phyloP scores from a whole-genome alignment of 2,888 invertebrate genomes.

The Holacanthella duospinosa region DNA sequence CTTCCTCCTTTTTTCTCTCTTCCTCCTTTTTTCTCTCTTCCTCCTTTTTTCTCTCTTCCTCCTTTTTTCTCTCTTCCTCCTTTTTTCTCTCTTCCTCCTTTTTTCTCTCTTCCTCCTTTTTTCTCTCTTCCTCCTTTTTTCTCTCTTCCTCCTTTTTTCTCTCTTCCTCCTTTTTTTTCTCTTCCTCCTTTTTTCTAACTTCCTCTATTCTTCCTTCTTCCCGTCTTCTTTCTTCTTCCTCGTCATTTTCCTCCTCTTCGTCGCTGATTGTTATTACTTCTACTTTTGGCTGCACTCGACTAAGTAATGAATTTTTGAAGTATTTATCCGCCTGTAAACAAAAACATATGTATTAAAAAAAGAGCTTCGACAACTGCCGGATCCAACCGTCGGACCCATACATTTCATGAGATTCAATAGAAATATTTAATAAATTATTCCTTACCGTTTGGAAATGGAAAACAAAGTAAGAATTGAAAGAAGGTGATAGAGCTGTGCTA shows the following conservation, averaged over 20 bases:
- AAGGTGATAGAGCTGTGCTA: not conserved
- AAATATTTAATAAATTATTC: too few species aligned
- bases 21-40: not conserved
- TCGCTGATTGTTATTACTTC: not conserved
- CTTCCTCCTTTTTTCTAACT: not conserved
- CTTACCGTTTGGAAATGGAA: slow-evolving; percentile 21
- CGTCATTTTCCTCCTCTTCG: not conserved
- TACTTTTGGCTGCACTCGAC: not conserved
- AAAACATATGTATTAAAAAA: too few species aligned
- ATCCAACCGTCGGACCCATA: too few species aligned
- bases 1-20: not conserved
- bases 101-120: not conserved
- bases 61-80: too few species aligned
- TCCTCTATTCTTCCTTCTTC: not conserved
- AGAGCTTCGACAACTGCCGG: too few species aligned
- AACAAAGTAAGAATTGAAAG: slow-evolving; percentile 13
- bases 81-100: not conserved
- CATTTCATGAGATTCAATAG: too few species aligned
- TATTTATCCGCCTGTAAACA: too few species aligned
- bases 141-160: not conserved
- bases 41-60: not conserved
- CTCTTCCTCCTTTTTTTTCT: not conserved
- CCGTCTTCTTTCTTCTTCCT: not conserved
- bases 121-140: not conserved
- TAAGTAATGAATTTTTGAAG: too few species aligned